Conservation (phyloP, 2,888 invertebrate genomes). For the Erebia ligea region DNA sequence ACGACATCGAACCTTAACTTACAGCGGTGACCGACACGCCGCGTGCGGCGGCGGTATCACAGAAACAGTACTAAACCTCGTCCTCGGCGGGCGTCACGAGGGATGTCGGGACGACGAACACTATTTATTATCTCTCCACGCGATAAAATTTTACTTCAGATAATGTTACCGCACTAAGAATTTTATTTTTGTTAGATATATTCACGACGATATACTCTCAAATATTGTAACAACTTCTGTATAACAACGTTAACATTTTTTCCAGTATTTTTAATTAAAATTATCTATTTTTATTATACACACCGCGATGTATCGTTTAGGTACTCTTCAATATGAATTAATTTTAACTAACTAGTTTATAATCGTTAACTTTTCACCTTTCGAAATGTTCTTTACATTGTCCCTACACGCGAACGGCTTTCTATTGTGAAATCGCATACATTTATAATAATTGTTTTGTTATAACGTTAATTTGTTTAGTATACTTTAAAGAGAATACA, state of each 20-base stretch:
- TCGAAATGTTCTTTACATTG: constrained; percentile 50
- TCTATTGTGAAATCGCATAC: constrained; percentile 10
- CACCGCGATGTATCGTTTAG: constrained; percentile 61
- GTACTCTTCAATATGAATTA: constrained; percentile 57
- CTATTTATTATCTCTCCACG: constrained; percentile 73
- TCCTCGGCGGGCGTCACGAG: background rate
- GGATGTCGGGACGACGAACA: constrained; percentile 41
- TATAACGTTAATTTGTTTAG: constrained; percentile 19
- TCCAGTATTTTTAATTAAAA: constrained; percentile 66
- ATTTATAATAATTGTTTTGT: constrained; percentile 11
- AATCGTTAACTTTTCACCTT: constrained; percentile 56
- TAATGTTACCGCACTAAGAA: constrained; percentile 68
- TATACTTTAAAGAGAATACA: constrained; percentile 34
- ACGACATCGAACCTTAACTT: constrained; percentile 68
- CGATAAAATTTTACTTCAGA: constrained; percentile 59
- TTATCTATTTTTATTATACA: constrained; percentile 63
- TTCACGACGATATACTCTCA: constrained; percentile 81
- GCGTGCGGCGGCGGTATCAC: constrained; percentile 8
- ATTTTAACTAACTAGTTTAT: constrained; percentile 73
- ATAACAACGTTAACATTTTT: constrained; percentile 83
- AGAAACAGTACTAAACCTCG: constrained; percentile 3
- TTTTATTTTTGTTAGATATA: constrained; percentile 62
- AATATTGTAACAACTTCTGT: constrained; percentile 83
- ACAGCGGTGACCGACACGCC: constrained; percentile 48
- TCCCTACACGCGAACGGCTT: constrained; percentile 25